Percentiles rank a stretch among this genome's conserved stretches.
These are phyloP conservation scores for Hylaeus volcanicus DNA, from an alignment of 1,140 invertebrate species.

Conservation along the genomic window DNA sequence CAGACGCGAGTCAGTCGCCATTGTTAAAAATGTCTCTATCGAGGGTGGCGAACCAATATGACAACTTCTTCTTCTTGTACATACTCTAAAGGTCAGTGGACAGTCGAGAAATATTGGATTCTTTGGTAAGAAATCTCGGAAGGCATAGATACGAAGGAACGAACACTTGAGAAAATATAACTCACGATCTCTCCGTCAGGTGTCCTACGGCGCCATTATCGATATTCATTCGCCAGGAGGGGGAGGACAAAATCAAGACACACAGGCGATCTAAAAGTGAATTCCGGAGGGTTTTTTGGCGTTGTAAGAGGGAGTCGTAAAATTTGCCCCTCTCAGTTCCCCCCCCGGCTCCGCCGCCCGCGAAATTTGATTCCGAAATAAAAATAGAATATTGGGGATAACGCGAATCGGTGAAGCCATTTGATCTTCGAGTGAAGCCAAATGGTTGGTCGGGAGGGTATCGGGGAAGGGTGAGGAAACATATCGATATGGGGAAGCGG, in stretches of 20 bases:
- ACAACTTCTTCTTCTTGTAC: no score
- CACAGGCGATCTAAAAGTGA: conserved; percentile 17
- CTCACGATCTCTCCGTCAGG: not conserved
- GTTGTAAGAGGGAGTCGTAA: conserved; percentile 40
- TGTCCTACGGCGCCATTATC: conserved; percentile 2
- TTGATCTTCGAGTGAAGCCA: conserved; percentile 75
- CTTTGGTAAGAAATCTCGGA: not conserved
- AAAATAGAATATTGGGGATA: conserved; percentile 79
- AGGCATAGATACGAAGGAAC: not conserved
- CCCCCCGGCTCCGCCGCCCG: conserved; percentile 27
- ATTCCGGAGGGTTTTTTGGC: not conserved
- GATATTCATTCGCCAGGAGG: not conserved
- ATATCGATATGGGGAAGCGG: conserved; percentile 79
- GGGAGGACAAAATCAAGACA: conserved; percentile 19
- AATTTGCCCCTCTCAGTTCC: conserved; percentile 37
- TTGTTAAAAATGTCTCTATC: no score
- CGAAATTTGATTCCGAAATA: conserved; percentile 80
- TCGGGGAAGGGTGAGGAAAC: conserved; percentile 68
- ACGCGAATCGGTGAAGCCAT: conserved; percentile 81
- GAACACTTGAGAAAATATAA: not conserved
- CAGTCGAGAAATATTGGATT: no score
- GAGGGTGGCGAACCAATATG: no score
- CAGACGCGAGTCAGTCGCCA: no score
- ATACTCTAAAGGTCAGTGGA: no score
- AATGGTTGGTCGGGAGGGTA: conserved; percentile 60